phyloP scores from a whole-genome alignment of 2,113 vertebrate species.

The Rhineura floridana region DNA sequence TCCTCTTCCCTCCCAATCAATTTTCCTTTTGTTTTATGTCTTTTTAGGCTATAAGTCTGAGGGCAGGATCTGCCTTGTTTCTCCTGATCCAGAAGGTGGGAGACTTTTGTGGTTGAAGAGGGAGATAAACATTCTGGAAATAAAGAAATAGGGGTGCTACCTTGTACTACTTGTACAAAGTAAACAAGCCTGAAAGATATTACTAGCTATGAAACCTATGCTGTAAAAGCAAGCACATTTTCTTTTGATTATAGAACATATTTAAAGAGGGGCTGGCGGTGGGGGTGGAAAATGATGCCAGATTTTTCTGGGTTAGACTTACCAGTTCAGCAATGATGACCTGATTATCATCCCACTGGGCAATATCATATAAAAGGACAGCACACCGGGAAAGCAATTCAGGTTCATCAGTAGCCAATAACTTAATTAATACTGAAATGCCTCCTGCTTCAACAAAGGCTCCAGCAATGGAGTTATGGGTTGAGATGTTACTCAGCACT shows the following conservation, averaged over 20 bases:
- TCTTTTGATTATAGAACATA: neutral
- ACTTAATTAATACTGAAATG: constrained; percentile 68
- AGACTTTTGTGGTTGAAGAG: too few species aligned
- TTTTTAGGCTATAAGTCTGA: too few species aligned
- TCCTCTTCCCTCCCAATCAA: too few species aligned
- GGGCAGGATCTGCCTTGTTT: too few species aligned
- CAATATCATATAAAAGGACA: constrained; percentile 76
- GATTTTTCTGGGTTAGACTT: constrained; percentile 28
- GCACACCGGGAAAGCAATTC: constrained; percentile 78
- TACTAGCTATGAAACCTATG: neutral
- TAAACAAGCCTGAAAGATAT: neutral
- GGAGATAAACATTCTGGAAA: too few species aligned
- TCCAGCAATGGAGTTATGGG: constrained; percentile 48
- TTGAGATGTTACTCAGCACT: constrained; percentile 78
- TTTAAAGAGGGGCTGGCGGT: too few species aligned
- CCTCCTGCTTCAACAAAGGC: constrained; percentile 66
- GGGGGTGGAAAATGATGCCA: neutral
- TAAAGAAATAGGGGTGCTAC: neutral
- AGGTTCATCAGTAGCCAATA: constrained; percentile 64
- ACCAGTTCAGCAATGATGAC: constrained; percentile 70
- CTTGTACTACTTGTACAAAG: neutral
- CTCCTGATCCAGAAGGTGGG: too few species aligned
- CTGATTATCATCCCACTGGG: constrained; percentile 64
- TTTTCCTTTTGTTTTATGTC: too few species aligned
- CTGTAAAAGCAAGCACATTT: neutral